phyloP scores from a whole-genome alignment of 2,888 invertebrate genomes.

The Agrotis segetum region DNA sequence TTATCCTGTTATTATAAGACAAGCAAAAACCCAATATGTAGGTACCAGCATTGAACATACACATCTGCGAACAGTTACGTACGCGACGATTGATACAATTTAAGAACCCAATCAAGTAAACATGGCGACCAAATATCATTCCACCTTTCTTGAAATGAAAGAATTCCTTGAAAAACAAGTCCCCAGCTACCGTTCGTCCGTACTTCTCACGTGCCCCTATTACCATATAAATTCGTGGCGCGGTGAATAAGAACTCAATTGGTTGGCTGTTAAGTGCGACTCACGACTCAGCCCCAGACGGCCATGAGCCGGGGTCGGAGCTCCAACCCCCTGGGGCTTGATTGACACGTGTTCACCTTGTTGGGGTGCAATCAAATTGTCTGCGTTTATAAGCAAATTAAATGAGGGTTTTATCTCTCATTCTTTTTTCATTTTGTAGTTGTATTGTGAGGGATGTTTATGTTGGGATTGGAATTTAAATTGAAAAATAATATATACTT shows the following conservation, averaged over 20 bases:
- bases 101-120: too few relatives aligned
- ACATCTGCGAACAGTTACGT: too few relatives aligned
- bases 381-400: conserved; percentile 67
- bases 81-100: too few relatives aligned
- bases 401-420: conserved; percentile 47
- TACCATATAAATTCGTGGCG: conserved; percentile 83
- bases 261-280: conserved; percentile 77
- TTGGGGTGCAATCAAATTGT: conserved; percentile 67
- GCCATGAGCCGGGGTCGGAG: conserved; percentile 26
- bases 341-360: conserved; percentile 80
- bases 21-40: too few relatives aligned
- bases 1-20: too few relatives aligned
- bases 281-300: conserved; percentile 61
- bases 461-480: conserved; percentile 1
- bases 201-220: conserved; percentile 68
- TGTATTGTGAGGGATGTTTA: conserved; percentile 19
- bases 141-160: conserved; percentile 5
- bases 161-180: conserved; percentile 58
- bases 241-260: conserved; percentile 87
- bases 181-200: conserved; percentile 50
- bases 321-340: conserved; percentile 63
- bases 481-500: not conserved
- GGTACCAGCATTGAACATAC: too few relatives aligned
- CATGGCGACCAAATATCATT: not conserved
- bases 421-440: conserved; percentile 47